These are phyloP conservation scores for Pyrocoelia pectoralis DNA, from an alignment of 2,888 invertebrate genomes.

Conservation along the genomic window DNA sequence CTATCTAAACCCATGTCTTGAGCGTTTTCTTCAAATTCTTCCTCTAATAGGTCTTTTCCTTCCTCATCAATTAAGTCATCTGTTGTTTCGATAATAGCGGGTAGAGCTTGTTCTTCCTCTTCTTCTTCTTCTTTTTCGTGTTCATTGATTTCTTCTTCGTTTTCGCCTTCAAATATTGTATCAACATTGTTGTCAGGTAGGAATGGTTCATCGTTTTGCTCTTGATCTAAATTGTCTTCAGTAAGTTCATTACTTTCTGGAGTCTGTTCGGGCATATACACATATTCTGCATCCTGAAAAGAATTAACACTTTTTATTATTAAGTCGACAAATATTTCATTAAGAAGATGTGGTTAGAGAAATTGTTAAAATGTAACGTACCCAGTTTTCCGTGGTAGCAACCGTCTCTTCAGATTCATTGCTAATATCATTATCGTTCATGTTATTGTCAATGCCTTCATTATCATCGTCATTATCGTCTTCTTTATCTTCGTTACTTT, in stretches of 20 bases:
- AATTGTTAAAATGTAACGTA: conserved; percentile 22
- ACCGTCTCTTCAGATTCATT: conserved; percentile 32
- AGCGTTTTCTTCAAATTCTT: conserved; percentile 59
- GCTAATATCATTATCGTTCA: neutral
- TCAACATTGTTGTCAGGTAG: conserved; percentile 15
- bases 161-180: neutral
- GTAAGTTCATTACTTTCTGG: neutral
- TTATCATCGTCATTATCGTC: conserved; percentile 12
- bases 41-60: conserved; percentile 60
- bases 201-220: neutral
- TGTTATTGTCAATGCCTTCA: conserved; percentile 26
- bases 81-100: no score
- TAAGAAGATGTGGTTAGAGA: neutral
- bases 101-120: conserved; percentile 45
- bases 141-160: conserved; percentile 10
- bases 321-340: neutral
- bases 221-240: conserved; percentile 9
- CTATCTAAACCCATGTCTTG: conserved; percentile 37
- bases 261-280: conserved; percentile 7
- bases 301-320: neutral
- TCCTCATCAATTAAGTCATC: conserved; percentile 25
- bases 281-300: neutral
- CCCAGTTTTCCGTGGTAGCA: conserved; percentile 36
- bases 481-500: conserved; percentile 25
- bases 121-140: conserved; percentile 29